Evolutionary conservation across 2,113 vertebrate genomes (phyloP), one percentile per base, ranked within the genome.

Genomic region (Plestiodon gilberti): DNA sequence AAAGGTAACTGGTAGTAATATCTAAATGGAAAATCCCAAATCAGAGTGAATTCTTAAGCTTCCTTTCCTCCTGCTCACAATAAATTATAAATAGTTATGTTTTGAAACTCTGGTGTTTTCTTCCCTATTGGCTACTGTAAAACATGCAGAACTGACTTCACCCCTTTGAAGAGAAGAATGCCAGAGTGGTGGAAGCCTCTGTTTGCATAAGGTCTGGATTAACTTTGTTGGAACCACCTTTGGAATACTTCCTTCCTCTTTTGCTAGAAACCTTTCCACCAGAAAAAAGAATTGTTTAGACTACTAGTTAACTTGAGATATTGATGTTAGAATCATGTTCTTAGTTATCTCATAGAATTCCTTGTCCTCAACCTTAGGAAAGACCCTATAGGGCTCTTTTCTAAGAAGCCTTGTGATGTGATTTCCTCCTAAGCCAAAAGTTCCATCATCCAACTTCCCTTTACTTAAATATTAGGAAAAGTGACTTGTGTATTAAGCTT

Each of bases 231-330:
- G 90, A 94, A 90, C 65, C 67, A 1, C 86, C 73, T 85, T 7
- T 40, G 64, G 22, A 88, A 82, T 67, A 25, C 23, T 1, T 28
- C 71, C 65, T 81, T 78, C 85, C 78, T 28, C n/a, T 84, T 91
- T 89, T 70, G 69, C 61, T 84, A 87, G 91, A 85, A 84, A 85
- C 92, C 93, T 96, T 95, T 91, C 96, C 95, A 96, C 96, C 94
- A 95, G 91, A 74, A 91, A 94, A 85, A 91, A 62, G 30, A 90
- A 84, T 69, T 87, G n/a, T 83, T 91, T 85, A 71, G 7, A 22
- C 83, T 57, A 78, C 78, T 90, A 11, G 61, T 71, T 35, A 1
- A 0, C 4, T 55, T 48, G 33, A 23, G 70, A 61, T 67, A 67
- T 3, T 15, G 35, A 64, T 28, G 76, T 81, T 80, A 75, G 57